A percentile compares a stretch with the other conserved stretches of the same genome.
Conservation (phyloP, 2,797 vertebrate species). For the Lithobates pipiens region DNA sequence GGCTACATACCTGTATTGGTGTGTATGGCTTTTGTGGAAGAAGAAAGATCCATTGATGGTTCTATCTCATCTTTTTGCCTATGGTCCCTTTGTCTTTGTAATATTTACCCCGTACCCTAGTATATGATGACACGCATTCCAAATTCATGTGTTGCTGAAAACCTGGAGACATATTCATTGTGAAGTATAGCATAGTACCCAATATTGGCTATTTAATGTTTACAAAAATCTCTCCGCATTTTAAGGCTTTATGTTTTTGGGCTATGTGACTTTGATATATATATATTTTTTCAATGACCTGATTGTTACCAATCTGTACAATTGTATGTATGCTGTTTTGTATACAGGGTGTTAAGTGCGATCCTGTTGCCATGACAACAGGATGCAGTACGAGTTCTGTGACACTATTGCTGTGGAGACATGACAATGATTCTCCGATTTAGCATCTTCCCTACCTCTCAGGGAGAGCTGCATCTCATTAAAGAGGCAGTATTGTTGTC, state of each 20-base stretch:
- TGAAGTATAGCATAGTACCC: background rate
- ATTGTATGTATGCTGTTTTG: background rate
- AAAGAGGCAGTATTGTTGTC: slow-evolving; percentile 47
- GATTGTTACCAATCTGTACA: background rate
- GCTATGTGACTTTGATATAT: too few species aligned
- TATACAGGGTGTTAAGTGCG: slow-evolving; percentile 38
- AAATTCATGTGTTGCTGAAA: background rate
- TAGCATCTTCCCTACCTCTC: slow-evolving; percentile 61
- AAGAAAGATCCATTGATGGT: too few species aligned
- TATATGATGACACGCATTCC: background rate
- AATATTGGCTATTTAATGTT: background rate
- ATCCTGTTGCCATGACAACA: slow-evolving; percentile 56
- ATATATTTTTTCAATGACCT: background rate
- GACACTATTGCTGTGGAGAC: slow-evolving; percentile 58
- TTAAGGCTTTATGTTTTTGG: background rate
- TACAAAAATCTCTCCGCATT: background rate
- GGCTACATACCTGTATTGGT: too few species aligned
- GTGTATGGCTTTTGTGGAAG: too few species aligned
- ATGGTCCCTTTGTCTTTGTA: too few species aligned
- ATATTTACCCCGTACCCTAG: too few species aligned
- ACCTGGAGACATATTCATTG: background rate
- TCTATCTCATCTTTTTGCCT: too few species aligned
- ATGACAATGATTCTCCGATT: slow-evolving; percentile 60
- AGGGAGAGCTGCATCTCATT: slow-evolving; percentile 51
- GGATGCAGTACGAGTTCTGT: slow-evolving; percentile 59